Base-by-base conservation (phyloP, 2,888 invertebrate genomes). In the Athrips mouffetella region DNA sequence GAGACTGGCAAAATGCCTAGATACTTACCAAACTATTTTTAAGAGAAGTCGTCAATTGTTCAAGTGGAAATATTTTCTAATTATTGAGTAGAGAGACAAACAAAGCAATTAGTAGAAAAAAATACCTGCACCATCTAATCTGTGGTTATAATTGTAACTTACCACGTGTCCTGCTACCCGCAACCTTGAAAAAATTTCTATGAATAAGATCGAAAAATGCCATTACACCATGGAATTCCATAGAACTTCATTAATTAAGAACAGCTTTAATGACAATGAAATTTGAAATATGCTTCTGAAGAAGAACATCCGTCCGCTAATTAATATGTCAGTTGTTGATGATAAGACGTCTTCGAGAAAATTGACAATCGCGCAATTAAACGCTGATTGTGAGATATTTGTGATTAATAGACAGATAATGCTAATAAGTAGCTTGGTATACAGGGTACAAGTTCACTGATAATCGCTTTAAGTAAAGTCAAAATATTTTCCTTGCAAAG, bases 221-320 rank as follows among this genome's bases (percentile, higher is more conserved):
- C 20, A 8, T 25, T 45, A 49, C 11, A 13, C 45, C 30, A 25
- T n/a, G 39, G 47, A 51, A 45, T 42, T 40, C 23, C 35, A 25
- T n/a, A 31, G 47, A 51, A 45, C 37, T 40, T 18, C 35, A 37
- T 39, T 48, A 45, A 51, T 51, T 48, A 51, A 45, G 42, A 44
- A 30, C 21, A 8, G 29, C 31, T 18, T 45, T 29, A 33, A 41
- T 20, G 11, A 29, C 47, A 3, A 21, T 39, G 44, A 40, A 13
- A 47, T 50, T 44, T 30, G 39, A 44, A 47, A 18, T 39, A 47
- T 47, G 42, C 35, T 21, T 41, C 21, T n/a, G 30, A 37, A 42
- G 11, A 30, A 40, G 41, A 50, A 49, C 39, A 54, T 52, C 48
- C 31, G 45, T 39, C 29, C 8, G 31, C 49, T 54, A 54, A 52